These are phyloP conservation scores for Rhyacophila brunnea DNA, from an alignment of 1,140 invertebrate species.

Conservation along the genomic window DNA sequence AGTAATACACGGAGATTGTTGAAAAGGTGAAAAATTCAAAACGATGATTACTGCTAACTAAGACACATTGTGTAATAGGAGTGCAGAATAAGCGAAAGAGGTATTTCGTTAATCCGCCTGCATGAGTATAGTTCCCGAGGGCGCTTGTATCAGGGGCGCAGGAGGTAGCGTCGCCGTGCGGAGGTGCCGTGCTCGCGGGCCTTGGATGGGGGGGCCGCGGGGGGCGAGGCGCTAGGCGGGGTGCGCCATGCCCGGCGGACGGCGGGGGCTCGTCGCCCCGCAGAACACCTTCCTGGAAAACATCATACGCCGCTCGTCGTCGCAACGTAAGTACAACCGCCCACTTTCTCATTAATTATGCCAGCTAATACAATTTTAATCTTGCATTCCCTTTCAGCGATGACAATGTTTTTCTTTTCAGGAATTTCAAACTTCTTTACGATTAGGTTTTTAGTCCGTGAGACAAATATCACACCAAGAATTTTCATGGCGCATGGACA, in stretches of 20 bases:
- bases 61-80: constrained; percentile 1
- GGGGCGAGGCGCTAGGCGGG: constrained; percentile 33
- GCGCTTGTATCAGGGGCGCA: background rate
- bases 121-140: constrained; percentile 10
- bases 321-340: constrained; percentile 84
- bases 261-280: constrained; percentile 96
- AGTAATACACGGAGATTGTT: background rate
- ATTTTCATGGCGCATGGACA: no score
- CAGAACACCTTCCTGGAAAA: constrained; percentile 99
- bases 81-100: constrained; percentile 1
- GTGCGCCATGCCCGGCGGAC: constrained; percentile 86
- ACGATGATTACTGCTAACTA: background rate
- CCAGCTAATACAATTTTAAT: background rate
- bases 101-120: background rate
- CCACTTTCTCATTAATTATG: no score
- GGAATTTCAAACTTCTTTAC: background rate
- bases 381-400: background rate
- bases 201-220: background rate
- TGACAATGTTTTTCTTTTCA: constrained; percentile 3
- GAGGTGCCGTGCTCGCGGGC: background rate
- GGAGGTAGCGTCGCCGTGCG: background rate
- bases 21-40: background rate
- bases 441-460: no score
- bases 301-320: constrained; percentile 95
- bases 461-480: no score